Evolutionary conservation across 2,113 vertebrate species (phyloP).

Genomic region (Pogonocichla stellata): DNA sequence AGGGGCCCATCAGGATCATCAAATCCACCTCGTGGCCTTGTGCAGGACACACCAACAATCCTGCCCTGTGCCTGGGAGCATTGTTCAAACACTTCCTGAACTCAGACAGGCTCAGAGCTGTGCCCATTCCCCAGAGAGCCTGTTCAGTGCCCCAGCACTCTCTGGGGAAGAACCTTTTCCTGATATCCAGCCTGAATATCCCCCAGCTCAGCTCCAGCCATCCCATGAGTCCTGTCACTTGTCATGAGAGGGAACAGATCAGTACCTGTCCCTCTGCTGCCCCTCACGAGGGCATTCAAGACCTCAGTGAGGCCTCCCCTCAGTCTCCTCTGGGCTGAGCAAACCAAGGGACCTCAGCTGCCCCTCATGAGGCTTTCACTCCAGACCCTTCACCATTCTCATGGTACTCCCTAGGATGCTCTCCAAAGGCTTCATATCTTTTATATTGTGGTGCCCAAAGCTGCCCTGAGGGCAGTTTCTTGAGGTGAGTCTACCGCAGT

Average conservation of each 20-base stretch:
- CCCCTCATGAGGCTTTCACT: not conserved
- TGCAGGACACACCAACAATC: not conserved
- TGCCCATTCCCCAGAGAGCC: not conserved
- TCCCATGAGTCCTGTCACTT: not conserved
- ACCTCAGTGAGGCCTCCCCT: not conserved
- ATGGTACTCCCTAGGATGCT: not conserved
- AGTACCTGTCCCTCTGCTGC: not conserved
- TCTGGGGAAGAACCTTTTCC: not conserved
- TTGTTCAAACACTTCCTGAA: not conserved
- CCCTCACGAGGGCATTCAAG: accelerated
- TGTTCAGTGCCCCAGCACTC: not conserved
- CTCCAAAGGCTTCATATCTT: not conserved
- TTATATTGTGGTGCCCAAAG: not conserved
- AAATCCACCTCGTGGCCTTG: not conserved
- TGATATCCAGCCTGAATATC: not conserved
- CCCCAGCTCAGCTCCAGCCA: not conserved
- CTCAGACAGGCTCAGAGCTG: not conserved
- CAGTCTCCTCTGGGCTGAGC: not conserved
- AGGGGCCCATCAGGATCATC: not conserved
- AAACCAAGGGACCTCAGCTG: not conserved
- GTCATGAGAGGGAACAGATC: not conserved
- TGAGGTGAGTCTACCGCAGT: not conserved
- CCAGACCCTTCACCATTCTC: not conserved
- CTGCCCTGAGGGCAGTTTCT: not conserved
- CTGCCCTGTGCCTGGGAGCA: accelerated